Evolutionary conservation across 2,797 vertebrate species (phyloP).

Genomic region (Acanthiza pusilla): DNA sequence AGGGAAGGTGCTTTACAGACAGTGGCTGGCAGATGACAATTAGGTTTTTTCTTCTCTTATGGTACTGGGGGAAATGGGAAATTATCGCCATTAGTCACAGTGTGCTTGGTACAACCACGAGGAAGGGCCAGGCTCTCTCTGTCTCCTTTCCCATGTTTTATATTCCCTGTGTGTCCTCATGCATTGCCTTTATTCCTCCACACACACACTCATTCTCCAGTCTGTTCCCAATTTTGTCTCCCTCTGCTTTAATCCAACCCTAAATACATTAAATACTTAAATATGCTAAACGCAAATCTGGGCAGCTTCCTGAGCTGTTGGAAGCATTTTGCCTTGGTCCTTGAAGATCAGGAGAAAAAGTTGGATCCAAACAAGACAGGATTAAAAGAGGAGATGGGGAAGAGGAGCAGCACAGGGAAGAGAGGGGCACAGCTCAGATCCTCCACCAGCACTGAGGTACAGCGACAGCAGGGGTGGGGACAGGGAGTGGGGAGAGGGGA

Average conservation of each 20-base stretch:
- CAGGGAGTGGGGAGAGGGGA: not conserved
- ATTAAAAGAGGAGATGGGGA: not conserved
- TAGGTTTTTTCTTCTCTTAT: conserved; percentile 37
- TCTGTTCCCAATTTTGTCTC: not conserved
- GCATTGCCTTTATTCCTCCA: not conserved
- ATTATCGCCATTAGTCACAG: not conserved
- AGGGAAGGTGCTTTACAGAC: conserved; percentile 49
- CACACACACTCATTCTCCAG: not conserved
- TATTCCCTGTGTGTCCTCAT: not conserved
- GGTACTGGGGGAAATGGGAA: not conserved
- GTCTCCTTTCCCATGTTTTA: not conserved
- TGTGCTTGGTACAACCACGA: not conserved
- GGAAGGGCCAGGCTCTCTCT: not conserved
- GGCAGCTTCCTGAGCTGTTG: not conserved
- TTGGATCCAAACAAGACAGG: not conserved
- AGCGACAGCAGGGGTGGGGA: not conserved
- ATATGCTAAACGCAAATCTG: not conserved
- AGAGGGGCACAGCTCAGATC: not conserved
- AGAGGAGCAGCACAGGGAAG: accelerated
- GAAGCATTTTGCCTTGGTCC: accelerated
- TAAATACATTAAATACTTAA: not conserved
- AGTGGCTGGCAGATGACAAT: conserved; percentile 51
- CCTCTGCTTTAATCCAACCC: not conserved
- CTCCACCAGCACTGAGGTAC: not conserved
- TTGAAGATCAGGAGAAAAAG: not conserved